Conservation (phyloP, 1,140 invertebrate species). For the Drosophila hydei region DNA sequence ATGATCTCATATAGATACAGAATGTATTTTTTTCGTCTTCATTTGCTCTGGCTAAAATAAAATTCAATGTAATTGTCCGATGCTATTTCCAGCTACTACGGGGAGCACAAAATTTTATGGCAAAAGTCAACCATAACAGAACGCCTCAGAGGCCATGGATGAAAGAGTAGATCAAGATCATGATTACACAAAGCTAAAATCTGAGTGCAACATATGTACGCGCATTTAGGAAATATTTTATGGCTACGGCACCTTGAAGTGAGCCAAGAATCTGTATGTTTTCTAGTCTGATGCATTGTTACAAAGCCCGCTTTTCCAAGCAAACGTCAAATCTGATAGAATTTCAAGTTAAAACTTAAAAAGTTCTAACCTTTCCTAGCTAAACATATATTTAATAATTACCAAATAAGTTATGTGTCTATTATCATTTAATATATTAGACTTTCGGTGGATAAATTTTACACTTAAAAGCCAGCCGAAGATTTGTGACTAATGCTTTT, state of each 20-base stretch:
- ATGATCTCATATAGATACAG: slow-evolving; percentile 18
- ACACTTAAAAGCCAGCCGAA: too few relatives aligned
- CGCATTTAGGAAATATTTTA: neutral
- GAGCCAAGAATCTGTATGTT: too few relatives aligned
- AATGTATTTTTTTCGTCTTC: slow-evolving; percentile 37
- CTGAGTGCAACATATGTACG: neutral
- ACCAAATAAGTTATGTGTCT: too few relatives aligned
- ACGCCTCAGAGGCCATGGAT: slow-evolving; percentile 62
- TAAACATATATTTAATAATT: too few relatives aligned
- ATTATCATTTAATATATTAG: too few relatives aligned
- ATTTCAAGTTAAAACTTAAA: too few relatives aligned
- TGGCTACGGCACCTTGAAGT: neutral
- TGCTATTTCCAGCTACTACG: slow-evolving; percentile 38
- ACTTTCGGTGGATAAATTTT: too few relatives aligned
- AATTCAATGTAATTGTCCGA: slow-evolving; percentile 45
- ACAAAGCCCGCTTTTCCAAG: too few relatives aligned
- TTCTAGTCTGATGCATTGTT: too few relatives aligned
- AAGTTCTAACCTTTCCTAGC: too few relatives aligned
- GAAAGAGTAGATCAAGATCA: slow-evolving; percentile 66
- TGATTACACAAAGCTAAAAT: slow-evolving; percentile 1
- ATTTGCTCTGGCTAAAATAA: slow-evolving; percentile 51
- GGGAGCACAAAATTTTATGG: slow-evolving; percentile 50
- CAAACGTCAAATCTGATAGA: too few relatives aligned
- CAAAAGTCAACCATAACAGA: slow-evolving; percentile 22
- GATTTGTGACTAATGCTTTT: too few relatives aligned